A percentile compares a stretch with the other conserved stretches of the same genome.
Conservation (phyloP, 2,888 invertebrate genomes). For the Pherbina coryleti region DNA sequence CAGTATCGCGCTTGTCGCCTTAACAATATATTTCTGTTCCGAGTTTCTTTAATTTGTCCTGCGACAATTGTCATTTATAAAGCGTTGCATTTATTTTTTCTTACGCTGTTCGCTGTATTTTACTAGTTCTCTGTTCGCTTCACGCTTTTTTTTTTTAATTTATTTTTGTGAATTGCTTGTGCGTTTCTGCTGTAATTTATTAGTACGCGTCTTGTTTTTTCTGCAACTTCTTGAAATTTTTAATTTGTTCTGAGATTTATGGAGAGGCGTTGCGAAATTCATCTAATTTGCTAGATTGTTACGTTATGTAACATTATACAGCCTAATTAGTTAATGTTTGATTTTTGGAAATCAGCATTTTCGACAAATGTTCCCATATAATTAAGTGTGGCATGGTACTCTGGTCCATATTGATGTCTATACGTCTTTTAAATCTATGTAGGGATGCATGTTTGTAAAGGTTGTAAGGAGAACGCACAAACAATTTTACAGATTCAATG, state of each 20-base stretch:
- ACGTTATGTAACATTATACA: not conserved
- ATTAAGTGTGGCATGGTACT: too few relatives aligned
- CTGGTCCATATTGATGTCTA: too few relatives aligned
- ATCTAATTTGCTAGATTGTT: not conserved
- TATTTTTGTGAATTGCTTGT: too few relatives aligned
- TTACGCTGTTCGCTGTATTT: not conserved
- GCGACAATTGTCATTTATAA: not conserved
- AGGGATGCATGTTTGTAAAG: too few relatives aligned
- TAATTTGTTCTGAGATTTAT: conserved; percentile 14
- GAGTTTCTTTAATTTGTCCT: not conserved
- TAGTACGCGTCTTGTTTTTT: not conserved
- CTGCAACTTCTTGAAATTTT: not conserved
- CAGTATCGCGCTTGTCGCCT: not conserved
- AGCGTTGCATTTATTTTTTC: not conserved
- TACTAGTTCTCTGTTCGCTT: not conserved
- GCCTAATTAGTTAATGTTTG: conserved; percentile 13
- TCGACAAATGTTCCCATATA: too few relatives aligned
- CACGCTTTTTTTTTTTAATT: not conserved
- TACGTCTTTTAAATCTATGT: too few relatives aligned
- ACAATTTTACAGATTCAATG: too few relatives aligned
- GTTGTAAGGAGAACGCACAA: too few relatives aligned
- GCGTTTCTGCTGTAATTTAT: not conserved
- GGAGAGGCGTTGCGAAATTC: conserved; percentile 24
- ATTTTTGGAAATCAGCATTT: too few relatives aligned
- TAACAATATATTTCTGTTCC: not conserved